phyloP scores from a whole-genome alignment of 2,888 invertebrate species.

The Papilio gigon region DNA sequence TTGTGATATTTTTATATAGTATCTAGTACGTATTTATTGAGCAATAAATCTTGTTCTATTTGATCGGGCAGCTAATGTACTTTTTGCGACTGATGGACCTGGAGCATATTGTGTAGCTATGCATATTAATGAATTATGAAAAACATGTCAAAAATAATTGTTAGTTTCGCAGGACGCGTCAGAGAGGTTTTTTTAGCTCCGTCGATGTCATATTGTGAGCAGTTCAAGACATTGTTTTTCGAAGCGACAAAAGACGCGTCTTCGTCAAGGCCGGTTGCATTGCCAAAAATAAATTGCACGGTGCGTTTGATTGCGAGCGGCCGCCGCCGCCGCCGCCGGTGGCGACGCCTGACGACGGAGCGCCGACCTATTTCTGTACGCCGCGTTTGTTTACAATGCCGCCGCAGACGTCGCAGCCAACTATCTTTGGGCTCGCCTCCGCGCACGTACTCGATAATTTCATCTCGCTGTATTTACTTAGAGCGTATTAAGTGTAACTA shows the following conservation, averaged over 20 bases:
- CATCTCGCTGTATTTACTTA: neutral
- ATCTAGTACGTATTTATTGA: neutral
- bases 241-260: constrained; percentile 1
- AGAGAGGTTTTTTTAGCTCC: neutral
- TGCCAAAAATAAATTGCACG: constrained; percentile 48
- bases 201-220: neutral
- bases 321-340: neutral
- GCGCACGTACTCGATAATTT: neutral
- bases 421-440: constrained; percentile 42
- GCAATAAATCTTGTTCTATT: constrained; percentile 1
- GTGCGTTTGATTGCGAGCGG: constrained; percentile 30
- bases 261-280: constrained; percentile 41
- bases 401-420: constrained; percentile 43
- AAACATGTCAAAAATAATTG: neutral
- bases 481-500: neutral
- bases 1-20: neutral
- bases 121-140: neutral
- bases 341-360: constrained; percentile 24
- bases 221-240: neutral
- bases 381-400: constrained; percentile 60
- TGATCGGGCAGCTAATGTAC: too few relatives aligned
- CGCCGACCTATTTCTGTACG: constrained; percentile 45
- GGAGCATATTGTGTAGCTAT: too few relatives aligned
- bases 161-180: neutral
- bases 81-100: too few relatives aligned